Percentiles rank a stretch among this genome's conserved stretches.
Evolutionary conservation across 92 coral and sea anemone species (phyloP).

Genomic region (Palythoa heliodiscus): DNA sequence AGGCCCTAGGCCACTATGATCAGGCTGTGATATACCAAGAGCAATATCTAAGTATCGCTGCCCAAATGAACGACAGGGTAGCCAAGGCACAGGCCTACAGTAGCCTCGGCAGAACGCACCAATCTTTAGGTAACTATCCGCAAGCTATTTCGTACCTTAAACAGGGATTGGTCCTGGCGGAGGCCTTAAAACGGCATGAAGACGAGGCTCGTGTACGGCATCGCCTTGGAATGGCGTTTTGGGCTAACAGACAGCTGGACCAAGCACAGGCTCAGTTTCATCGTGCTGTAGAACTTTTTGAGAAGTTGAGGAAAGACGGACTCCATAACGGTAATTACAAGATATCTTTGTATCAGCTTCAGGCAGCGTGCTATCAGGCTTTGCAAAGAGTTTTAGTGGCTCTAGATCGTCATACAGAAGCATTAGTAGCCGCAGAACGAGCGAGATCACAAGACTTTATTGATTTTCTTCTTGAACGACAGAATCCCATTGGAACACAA

Average conservation of each 20-base stretch:
- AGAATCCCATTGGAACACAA: conserved; percentile 50
- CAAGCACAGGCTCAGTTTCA: conserved; percentile 80
- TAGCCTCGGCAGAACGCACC: conserved; percentile 88
- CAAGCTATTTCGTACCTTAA: conserved; percentile 90
- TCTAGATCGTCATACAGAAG: conserved; percentile 80
- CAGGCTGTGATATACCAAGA: conserved; percentile 91
- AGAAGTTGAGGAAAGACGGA: conserved; percentile 86
- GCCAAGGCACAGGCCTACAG: conserved; percentile 88
- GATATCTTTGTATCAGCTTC: conserved; percentile 88
- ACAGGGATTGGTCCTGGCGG: conserved; percentile 85
- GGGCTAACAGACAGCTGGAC: conserved; percentile 82
- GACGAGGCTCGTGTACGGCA: conserved; percentile 97
- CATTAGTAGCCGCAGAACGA: conserved; percentile 93
- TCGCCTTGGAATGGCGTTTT: conserved; percentile 82
- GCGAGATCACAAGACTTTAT: conserved; percentile 89
- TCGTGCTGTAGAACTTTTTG: conserved; percentile 87
- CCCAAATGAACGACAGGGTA: conserved; percentile 82
- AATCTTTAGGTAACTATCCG: conserved; percentile 76
- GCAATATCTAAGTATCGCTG: conserved; percentile 82
- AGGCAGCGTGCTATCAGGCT: conserved; percentile 89
- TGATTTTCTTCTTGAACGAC: conserved; percentile 90
- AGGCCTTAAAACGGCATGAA: conserved; percentile 76
- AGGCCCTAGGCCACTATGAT: conserved; percentile 80
- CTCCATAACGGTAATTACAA: conserved; percentile 85
- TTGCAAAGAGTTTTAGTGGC: conserved; percentile 94